phyloP scores from a whole-genome alignment of 2,888 invertebrate species.

The Lycaena phlaeas region DNA sequence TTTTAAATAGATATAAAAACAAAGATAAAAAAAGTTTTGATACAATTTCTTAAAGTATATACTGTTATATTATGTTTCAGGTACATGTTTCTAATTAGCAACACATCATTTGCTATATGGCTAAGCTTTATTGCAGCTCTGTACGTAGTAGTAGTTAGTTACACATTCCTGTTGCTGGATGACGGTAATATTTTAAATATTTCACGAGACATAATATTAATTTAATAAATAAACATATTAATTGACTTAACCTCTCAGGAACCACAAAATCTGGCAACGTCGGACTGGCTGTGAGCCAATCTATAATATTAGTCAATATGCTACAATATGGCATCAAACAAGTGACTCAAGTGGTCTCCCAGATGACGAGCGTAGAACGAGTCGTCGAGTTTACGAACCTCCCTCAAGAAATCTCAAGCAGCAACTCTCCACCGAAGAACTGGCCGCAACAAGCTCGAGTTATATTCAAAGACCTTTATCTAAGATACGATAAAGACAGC shows the following conservation, averaged over 20 bases:
- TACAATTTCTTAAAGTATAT: no score
- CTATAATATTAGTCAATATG: constrained; percentile 82
- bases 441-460: constrained; percentile 77
- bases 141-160: constrained; percentile 74
- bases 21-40: no score
- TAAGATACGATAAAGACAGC: constrained; percentile 75
- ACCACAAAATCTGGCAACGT: constrained; percentile 76
- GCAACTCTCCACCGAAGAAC: constrained; percentile 65
- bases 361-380: constrained; percentile 86
- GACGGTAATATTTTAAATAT: constrained; percentile 44
- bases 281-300: constrained; percentile 80
- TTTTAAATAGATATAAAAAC: no score
- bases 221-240: background rate
- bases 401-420: constrained; percentile 78
- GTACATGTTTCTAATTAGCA: constrained; percentile 73
- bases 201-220: no score
- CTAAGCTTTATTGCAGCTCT: constrained; percentile 73
- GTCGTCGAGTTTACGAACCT: constrained; percentile 83
- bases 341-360: constrained; percentile 80
- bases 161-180: constrained; percentile 74
- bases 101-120: constrained; percentile 76
- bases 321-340: constrained; percentile 85
- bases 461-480: constrained; percentile 71
- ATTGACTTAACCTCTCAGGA: constrained; percentile 33
- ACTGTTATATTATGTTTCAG: no score